Base-by-base conservation (phyloP, 1,140 invertebrate genomes). In the Drosophila ficusphila region DNA sequence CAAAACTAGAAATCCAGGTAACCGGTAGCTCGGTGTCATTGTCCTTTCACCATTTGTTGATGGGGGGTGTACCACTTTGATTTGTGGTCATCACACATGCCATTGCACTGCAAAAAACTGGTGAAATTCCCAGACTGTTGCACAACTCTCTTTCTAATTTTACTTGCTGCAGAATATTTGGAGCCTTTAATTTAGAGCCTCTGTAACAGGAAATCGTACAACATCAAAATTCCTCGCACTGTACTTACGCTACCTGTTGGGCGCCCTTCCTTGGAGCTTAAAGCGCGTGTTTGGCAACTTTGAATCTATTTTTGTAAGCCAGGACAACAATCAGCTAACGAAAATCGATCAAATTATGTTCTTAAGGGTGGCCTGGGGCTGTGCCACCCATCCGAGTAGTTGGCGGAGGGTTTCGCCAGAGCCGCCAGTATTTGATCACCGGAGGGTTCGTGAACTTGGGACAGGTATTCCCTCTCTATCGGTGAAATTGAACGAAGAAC, bases 31-130 rank as follows among this genome's bases (percentile, higher is more conserved):
- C 23, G 39, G 60, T 42, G 41, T 71, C 52, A 27, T 29, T 70
- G 52, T 71, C 67, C 52, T 44, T 38, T 48, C 19, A 16, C 18
- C 16, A 60, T 16, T 21, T 29, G 2, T 7, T 14, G 7, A 25
- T 29, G 54, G 19, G 6, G 9, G 2, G 12, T 4, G 9, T 9
- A 3, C 16, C 14, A 21, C 23, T 46, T 34, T 78, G 53, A 85
- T 85, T 85, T 81, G 78, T 81, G 33, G 68, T 16, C 31, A 21
- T 42, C 19, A 25, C 42, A 46, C 79, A 82, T 75, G 79, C 79
- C 46, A 75, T 9, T 9, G 9, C 56, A 64, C 56, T 21, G 23
- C 5, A n/a, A 57, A 9, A 19, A 52, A 53, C n/a, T n/a, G n/a
- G n/a, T n/a, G n/a, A n/a, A n/a, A n/a, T n/a, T n/a, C n/a, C n/a